Percentiles rank a stretch among this genome's conserved stretches.
Conservation (phyloP, 1,140 invertebrate genomes). For the Penaeus vannamei region DNA sequence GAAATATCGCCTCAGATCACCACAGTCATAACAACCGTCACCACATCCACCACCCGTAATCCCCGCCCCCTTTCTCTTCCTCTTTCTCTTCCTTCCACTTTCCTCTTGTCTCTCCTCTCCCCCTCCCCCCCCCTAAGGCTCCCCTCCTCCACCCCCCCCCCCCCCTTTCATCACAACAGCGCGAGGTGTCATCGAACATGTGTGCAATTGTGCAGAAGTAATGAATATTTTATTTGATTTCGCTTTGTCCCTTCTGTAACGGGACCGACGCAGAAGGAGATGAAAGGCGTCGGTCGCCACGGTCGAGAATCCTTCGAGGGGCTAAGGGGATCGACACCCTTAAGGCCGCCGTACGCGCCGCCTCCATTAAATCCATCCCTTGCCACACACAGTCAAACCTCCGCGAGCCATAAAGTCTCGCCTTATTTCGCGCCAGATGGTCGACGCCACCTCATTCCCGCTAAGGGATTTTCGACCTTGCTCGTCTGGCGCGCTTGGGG, state of each 20-base stretch:
- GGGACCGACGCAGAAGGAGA: not conserved
- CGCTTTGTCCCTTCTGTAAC: not conserved
- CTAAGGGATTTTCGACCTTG: too few species aligned
- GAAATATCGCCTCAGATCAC: too few species aligned
- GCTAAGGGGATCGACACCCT: not conserved
- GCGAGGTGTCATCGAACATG: not conserved
- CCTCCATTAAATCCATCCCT: too few species aligned
- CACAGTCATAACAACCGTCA: not conserved
- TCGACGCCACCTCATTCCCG: too few species aligned
- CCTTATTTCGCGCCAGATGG: too few species aligned
- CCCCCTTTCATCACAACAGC: not conserved
- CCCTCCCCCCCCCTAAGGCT: not conserved
- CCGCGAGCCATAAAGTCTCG: too few species aligned
- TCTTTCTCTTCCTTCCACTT: not conserved
- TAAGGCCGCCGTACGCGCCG: not conserved
- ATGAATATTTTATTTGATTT: conserved; percentile 32
- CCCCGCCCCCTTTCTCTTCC: not conserved
- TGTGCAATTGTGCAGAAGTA: conserved; percentile 27
- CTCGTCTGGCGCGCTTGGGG: too few species aligned
- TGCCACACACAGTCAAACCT: too few species aligned
- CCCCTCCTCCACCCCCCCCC: not conserved
- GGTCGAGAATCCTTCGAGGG: not conserved
- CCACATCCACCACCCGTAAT: not conserved
- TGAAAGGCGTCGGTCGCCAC: not conserved
- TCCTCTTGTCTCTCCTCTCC: not conserved